Percentiles rank a stretch among this genome's conserved stretches.
These are phyloP conservation scores for Brenthis daphne DNA, from an alignment of 2,888 invertebrate genomes.

Conservation along the genomic window DNA sequence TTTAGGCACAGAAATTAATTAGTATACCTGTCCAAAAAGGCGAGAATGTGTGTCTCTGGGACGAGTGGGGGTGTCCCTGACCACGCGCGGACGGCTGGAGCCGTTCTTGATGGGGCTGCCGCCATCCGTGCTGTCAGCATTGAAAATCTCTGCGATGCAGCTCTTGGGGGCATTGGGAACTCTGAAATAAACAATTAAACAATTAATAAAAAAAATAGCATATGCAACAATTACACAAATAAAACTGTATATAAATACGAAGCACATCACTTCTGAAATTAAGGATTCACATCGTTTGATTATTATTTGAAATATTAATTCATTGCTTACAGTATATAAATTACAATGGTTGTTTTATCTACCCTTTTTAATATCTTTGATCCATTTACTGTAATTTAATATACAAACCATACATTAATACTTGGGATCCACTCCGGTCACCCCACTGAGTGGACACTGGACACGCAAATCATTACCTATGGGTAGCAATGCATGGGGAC, in stretches of 20 bases:
- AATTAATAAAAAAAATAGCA: constrained; percentile 42
- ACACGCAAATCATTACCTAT: constrained; percentile 55
- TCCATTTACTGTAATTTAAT: constrained; percentile 35
- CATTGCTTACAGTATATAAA: neutral
- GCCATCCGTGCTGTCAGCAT: constrained; percentile 63
- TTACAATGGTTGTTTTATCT: neutral
- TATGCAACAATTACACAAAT: too few species aligned
- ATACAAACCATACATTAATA: constrained; percentile 29
- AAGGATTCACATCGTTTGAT: neutral
- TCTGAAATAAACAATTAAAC: constrained; percentile 66
- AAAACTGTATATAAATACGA: neutral
- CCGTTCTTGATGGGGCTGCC: constrained; percentile 70
- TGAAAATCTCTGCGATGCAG: constrained; percentile 82
- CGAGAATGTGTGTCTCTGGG: constrained; percentile 84
- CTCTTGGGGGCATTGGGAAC: constrained; percentile 84
- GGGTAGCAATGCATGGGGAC: constrained; percentile 49
- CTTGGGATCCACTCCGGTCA: constrained; percentile 35
- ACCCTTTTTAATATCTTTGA: constrained; percentile 5
- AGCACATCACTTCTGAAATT: neutral
- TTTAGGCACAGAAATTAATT: neutral
- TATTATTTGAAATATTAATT: too few species aligned
- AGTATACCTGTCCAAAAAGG: constrained; percentile 78
- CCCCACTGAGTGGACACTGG: constrained; percentile 52
- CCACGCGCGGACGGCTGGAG: constrained; percentile 63
- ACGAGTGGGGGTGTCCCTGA: constrained; percentile 82